These are phyloP conservation scores for Chouioia cunea DNA, from an alignment of 2,888 invertebrate species.

Conservation along the genomic window DNA sequence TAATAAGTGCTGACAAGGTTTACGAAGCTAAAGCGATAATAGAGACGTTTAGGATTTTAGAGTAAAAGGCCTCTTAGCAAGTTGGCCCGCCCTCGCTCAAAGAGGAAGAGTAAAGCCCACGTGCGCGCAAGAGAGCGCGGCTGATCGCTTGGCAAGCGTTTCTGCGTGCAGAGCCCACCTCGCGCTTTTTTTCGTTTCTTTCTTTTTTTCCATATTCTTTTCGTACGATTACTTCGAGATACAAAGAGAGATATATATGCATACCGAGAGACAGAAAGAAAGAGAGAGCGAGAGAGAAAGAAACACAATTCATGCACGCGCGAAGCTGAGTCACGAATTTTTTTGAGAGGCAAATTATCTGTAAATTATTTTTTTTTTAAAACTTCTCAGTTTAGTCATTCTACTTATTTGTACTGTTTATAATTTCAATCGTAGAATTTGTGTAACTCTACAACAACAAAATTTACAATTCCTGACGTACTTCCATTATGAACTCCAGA, in stretches of 20 bases:
- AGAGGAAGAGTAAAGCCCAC: neutral
- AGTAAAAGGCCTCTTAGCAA: constrained; percentile 28
- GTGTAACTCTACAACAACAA: too few species aligned
- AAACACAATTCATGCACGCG: too few species aligned
- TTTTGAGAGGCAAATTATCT: neutral
- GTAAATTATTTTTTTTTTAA: neutral
- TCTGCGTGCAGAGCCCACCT: neutral
- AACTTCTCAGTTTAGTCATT: neutral
- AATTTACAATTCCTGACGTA: too few species aligned
- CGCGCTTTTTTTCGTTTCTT: neutral
- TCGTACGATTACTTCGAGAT: neutral
- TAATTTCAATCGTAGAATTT: too few species aligned
- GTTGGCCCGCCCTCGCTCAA: constrained; percentile 5
- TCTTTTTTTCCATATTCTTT: neutral
- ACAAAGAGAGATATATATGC: too few species aligned
- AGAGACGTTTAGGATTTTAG: too few species aligned
- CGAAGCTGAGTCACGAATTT: neutral
- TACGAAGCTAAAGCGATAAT: too few species aligned
- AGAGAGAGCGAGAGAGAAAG: too few species aligned
- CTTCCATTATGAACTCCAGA: neutral
- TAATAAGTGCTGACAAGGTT: too few species aligned
- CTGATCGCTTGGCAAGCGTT: constrained; percentile 18
- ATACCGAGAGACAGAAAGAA: too few species aligned
- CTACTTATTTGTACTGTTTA: too few species aligned
- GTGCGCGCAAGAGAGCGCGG: constrained; percentile 1